phyloP scores from a whole-genome alignment of 2,888 invertebrate genomes.

The Dastarcus helophoroides region DNA sequence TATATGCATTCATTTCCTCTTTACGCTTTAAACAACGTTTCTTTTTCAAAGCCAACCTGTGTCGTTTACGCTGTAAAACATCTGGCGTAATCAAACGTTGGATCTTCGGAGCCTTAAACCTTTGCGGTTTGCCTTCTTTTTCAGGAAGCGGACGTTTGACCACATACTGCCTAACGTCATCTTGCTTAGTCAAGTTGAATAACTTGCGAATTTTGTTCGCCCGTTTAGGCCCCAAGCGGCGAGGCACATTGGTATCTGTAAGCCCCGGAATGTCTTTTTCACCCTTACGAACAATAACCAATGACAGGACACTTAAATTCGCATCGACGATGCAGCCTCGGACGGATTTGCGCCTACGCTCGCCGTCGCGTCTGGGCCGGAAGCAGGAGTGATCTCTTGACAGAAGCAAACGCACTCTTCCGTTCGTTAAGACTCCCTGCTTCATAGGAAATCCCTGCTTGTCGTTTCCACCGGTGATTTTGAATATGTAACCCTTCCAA shows the following conservation, averaged over 20 bases:
- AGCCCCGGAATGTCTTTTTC: slow-evolving; percentile 53
- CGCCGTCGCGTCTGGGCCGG: slow-evolving; percentile 84
- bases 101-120: slow-evolving; percentile 65
- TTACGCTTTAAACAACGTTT: slow-evolving; percentile 51
- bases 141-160: slow-evolving; percentile 52
- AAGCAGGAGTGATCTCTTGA: slow-evolving; percentile 92
- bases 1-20: slow-evolving; percentile 60
- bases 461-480: slow-evolving; percentile 95
- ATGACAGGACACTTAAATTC: slow-evolving; percentile 84
- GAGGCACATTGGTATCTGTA: slow-evolving; percentile 67
- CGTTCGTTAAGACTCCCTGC: slow-evolving; percentile 90
- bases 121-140: slow-evolving; percentile 48
- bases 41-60: slow-evolving; percentile 57
- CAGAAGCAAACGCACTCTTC: slow-evolving; percentile 85
- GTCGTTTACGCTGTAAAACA: slow-evolving; percentile 53
- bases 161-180: slow-evolving; percentile 68
- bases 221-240: slow-evolving; percentile 65
- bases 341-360: slow-evolving; percentile 93
- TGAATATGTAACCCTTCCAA: slow-evolving; percentile 95
- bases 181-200: slow-evolving; percentile 64
- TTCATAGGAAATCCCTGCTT: slow-evolving; percentile 99
- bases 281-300: slow-evolving; percentile 90
- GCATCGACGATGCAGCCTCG: slow-evolving; percentile 96
- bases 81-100: slow-evolving; percentile 68
- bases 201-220: slow-evolving; percentile 68